These are phyloP conservation scores for Aptenodytes patagonicus DNA, from an alignment of 2,113 vertebrate species.

Conservation along the genomic window DNA sequence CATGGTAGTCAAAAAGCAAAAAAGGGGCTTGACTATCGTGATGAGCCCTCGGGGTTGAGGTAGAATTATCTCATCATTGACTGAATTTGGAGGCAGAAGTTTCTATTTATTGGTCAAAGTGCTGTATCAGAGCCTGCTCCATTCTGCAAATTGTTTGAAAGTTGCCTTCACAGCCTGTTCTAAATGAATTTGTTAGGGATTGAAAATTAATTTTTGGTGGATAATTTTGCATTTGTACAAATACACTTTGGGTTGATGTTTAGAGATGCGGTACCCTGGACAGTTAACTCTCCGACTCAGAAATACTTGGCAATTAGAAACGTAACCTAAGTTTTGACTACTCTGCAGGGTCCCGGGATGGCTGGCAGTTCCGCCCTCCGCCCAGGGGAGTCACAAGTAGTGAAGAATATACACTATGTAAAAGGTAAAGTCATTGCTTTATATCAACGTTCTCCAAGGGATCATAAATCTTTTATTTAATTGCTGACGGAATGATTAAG, in stretches of 20 bases:
- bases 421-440: slow-evolving; percentile 82
- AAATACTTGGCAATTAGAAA: neutral
- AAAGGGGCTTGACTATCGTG: neutral
- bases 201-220: neutral
- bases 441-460: neutral
- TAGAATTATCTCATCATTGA: neutral
- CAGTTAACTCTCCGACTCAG: neutral
- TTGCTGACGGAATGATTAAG: neutral
- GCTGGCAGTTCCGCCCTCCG: slow-evolving; percentile 96
- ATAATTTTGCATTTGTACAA: neutral
- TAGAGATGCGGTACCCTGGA: neutral
- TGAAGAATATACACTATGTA: slow-evolving; percentile 96
- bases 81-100: neutral
- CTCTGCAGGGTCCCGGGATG: slow-evolving; percentile 81
- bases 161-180: neutral
- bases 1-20: neutral
- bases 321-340: neutral
- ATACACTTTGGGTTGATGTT: neutral
- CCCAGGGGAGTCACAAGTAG: slow-evolving; percentile 97
- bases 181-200: neutral
- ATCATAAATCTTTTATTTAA: neutral
- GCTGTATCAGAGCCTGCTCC: neutral
- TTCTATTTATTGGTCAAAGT: neutral
- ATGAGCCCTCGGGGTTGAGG: neutral
- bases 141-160: neutral